phyloP scores from a whole-genome alignment of 1,140 invertebrate species.

The Pogonognathellus flavescens region DNA sequence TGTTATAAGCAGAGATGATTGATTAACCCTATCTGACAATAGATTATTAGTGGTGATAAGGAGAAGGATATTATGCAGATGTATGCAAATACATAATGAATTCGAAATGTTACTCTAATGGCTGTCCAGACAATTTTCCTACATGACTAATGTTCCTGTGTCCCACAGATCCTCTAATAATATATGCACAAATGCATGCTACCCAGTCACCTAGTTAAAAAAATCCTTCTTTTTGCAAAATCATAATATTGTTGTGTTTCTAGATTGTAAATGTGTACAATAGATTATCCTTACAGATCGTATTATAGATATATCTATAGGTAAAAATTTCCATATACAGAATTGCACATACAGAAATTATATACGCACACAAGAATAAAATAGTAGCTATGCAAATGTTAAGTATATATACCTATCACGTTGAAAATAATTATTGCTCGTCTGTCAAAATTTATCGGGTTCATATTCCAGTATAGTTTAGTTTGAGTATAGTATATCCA shows the following conservation, averaged over 20 bases:
- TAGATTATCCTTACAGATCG: no score
- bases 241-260: no score
- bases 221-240: no score
- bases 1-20: slow-evolving; percentile 47
- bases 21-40: slow-evolving; percentile 52
- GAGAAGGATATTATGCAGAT: slow-evolving; percentile 52
- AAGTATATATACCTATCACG: no score
- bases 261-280: no score
- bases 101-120: slow-evolving; percentile 45
- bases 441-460: no score
- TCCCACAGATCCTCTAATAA: neutral
- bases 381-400: no score
- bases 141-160: neutral
- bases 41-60: slow-evolving; percentile 53
- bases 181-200: neutral
- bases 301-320: no score
- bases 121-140: neutral
- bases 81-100: slow-evolving; percentile 51
- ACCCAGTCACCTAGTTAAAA: neutral
- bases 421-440: no score
- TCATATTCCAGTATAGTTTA: neutral
- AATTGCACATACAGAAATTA: no score
- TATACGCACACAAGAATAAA: no score
- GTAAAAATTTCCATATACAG: no score
- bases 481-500: neutral